phyloP scores from a whole-genome alignment of 2,888 invertebrate genomes.

The Melikaiella ostensackeni region DNA sequence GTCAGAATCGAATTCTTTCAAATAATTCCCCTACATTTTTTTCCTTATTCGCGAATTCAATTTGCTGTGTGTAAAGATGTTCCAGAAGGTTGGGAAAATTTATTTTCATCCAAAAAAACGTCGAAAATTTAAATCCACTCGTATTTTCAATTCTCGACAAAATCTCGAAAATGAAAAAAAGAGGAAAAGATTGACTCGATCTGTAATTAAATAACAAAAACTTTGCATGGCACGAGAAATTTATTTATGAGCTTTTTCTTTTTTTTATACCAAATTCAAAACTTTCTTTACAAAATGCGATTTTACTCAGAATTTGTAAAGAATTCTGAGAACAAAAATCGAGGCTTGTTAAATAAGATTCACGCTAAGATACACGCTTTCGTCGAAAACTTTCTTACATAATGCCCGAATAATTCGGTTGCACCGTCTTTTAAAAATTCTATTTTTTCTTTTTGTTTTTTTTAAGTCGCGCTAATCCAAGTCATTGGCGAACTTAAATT shows the following conservation, averaged over 20 bases:
- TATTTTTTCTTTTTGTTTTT: neutral
- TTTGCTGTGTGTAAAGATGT: neutral
- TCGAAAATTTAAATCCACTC: too few species aligned
- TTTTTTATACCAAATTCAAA: neutral
- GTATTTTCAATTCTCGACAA: too few species aligned
- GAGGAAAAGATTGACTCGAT: slow-evolving; percentile 29
- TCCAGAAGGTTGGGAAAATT: neutral
- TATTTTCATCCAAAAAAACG: too few species aligned
- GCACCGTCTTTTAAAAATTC: neutral
- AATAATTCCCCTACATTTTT: neutral
- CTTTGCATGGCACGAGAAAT: slow-evolving; percentile 68
- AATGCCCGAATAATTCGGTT: neutral
- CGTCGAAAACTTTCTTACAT: neutral
- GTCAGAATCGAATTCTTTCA: neutral
- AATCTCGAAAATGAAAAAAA: neutral
- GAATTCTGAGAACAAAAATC: slow-evolving; percentile 3
- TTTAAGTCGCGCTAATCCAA: neutral
- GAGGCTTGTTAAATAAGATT: neutral
- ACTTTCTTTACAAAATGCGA: neutral
- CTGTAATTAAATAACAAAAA: slow-evolving; percentile 3
- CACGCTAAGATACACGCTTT: neutral
- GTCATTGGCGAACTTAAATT: neutral
- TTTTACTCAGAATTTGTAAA: slow-evolving; percentile 4
- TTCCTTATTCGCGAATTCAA: neutral
- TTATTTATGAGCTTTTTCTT: slow-evolving; percentile 49